phyloP scores from a whole-genome alignment of 2,797 vertebrate genomes.

The Aythya fuligula region DNA sequence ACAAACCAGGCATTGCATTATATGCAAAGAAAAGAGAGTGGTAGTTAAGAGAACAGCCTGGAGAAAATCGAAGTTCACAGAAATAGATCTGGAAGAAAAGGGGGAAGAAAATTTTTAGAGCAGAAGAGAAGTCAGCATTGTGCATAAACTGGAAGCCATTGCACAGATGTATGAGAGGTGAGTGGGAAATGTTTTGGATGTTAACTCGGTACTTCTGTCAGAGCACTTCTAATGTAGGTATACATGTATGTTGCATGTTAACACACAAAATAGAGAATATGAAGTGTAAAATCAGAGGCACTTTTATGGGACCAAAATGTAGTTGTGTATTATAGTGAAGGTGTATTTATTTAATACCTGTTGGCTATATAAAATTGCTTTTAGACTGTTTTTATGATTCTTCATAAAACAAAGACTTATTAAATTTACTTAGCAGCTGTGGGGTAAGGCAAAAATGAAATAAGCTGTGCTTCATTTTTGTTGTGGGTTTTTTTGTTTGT shows the following conservation, averaged over 20 bases:
- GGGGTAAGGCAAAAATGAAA: conserved; percentile 71
- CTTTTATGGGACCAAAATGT: background rate
- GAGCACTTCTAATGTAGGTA: background rate
- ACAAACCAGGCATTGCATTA: background rate
- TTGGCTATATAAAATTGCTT: conserved; percentile 73
- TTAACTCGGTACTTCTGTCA: background rate
- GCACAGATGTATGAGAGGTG: background rate
- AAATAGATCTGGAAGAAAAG: background rate
- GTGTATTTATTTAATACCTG: conserved; percentile 62
- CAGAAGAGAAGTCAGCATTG: background rate
- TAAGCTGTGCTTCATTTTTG: background rate
- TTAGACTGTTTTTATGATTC: conserved; percentile 72
- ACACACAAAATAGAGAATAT: background rate
- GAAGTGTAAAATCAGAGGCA: background rate
- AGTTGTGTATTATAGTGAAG: conserved; percentile 5
- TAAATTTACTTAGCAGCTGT: conserved; percentile 78
- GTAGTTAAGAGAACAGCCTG: background rate
- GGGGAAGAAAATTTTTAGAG: background rate
- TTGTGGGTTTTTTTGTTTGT: background rate
- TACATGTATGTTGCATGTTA: background rate
- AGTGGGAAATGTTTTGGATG: background rate
- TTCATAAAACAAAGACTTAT: conserved; percentile 80
- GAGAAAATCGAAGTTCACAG: background rate
- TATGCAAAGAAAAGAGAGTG: background rate
- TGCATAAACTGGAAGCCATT: background rate